Evolutionary conservation across 2,888 invertebrate species (phyloP), one percentile per base, ranked within the genome.

Genomic region (Luperina testacea): DNA sequence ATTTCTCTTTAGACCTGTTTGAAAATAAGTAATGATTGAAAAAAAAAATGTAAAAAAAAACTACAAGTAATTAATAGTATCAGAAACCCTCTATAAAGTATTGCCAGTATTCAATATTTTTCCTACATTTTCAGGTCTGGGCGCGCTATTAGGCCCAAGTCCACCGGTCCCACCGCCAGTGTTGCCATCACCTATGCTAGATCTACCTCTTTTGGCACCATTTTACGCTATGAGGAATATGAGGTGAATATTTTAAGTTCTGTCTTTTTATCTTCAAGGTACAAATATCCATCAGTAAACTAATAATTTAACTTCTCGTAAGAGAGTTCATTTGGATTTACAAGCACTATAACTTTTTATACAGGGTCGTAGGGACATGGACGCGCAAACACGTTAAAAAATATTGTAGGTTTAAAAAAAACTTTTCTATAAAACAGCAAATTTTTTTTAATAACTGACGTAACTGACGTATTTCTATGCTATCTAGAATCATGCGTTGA

Each of bases 201-300:
- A 97, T 79, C 78, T 96, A 79, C 96, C 96, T 6, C 87, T 96
- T 13, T 81, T 96, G 57, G 95, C 96, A 63, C 96, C 96, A 0
- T 96, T 94, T 89, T 96, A 97, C 85, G 94, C 96, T 51, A 95
- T 97, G 95, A 95, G 96, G 91, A 96, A 94, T 90, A 94, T 96
- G 91, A 96, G 95, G 96, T 96, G 88, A 87, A 5, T 51, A 11
- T 24, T 42, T 45, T 42, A 8, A 45, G 8, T 57, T 11, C 17
- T 57, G 27, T 45, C 0, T 64, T 64, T 24, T 11, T 38, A 11
- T 6, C 38, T 24, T 64, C 2, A 24, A 11, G 9, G 64, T 38
- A 38, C 20, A 64, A 9, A 9, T 20, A 63, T 0, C 32, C 20
- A 38, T 38, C 38, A 64, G 64, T 20, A 64, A n/a, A n/a, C n/a